These are phyloP conservation scores for Ptyas mucosa DNA, from an alignment of 2,113 vertebrate species.

Conservation along the genomic window DNA sequence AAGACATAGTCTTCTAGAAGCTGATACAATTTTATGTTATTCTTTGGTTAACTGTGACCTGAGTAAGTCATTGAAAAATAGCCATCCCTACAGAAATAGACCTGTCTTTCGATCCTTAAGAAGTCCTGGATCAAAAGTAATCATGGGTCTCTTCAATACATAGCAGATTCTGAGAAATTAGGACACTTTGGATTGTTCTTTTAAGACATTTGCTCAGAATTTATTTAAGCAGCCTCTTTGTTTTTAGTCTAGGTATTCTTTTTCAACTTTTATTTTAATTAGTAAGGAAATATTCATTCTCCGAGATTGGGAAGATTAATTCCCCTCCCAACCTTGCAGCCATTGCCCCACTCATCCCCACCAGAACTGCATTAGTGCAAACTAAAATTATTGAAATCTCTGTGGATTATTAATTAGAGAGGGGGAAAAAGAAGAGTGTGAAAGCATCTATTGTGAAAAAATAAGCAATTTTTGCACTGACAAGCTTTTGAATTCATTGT, in stretches of 20 bases:
- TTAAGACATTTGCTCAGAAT: neutral
- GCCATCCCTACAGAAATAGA: neutral
- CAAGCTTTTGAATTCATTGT: neutral
- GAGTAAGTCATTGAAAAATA: neutral
- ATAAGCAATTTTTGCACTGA: neutral
- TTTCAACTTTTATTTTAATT: neutral
- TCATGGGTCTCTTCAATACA: neutral
- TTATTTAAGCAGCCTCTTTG: neutral
- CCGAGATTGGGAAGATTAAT: neutral
- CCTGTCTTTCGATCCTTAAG: neutral
- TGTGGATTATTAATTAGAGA: neutral
- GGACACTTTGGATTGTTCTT: neutral
- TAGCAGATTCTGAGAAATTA: neutral
- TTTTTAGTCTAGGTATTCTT: neutral
- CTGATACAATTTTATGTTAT: neutral
- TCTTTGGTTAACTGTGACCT: neutral
- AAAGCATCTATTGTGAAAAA: neutral
- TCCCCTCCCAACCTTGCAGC: neutral
- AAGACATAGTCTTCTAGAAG: neutral
- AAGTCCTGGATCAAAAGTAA: neutral
- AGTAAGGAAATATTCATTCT: neutral
- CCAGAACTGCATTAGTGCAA: neutral
- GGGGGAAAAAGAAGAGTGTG: neutral
- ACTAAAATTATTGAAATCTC: neutral
- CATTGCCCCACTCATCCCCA: neutral